Evolutionary conservation across 64 coral and sea anemone species (phyloP).

Genomic region (Anthopleura sola): DNA sequence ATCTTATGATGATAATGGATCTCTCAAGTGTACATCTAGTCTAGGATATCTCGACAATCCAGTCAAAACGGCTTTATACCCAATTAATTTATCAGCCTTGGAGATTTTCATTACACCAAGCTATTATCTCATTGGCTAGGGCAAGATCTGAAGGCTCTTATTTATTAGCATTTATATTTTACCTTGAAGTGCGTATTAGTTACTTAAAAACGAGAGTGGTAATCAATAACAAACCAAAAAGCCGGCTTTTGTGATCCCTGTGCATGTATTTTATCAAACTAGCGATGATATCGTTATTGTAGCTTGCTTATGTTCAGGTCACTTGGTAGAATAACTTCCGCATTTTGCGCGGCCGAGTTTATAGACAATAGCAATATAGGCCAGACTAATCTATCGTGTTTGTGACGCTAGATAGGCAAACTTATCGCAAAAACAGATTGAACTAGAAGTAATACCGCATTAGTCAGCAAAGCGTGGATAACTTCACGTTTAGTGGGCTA

Average conservation of each 20-base stretch:
- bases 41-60: not conserved
- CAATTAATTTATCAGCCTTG: not conserved
- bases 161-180: not conserved
- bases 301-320: not conserved
- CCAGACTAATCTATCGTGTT: not conserved
- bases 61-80: not conserved
- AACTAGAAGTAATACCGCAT: not conserved
- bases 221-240: not conserved
- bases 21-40: not conserved
- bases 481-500: too few species aligned
- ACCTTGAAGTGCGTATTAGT: not conserved
- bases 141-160: not conserved
- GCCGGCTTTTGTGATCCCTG: not conserved
- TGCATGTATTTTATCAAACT: not conserved
- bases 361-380: not conserved
- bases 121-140: not conserved
- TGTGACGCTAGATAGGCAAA: not conserved
- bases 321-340: not conserved
- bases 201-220: slow-evolving; percentile 1
- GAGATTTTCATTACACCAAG: not conserved
- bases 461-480: not conserved
- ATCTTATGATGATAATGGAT: not conserved
- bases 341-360: not conserved
- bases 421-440: not conserved
- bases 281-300: not conserved